A percentile compares a stretch with the other conserved stretches of the same genome.
phyloP scores from a whole-genome alignment of 2,888 invertebrate genomes.

The Lymantria monacha region DNA sequence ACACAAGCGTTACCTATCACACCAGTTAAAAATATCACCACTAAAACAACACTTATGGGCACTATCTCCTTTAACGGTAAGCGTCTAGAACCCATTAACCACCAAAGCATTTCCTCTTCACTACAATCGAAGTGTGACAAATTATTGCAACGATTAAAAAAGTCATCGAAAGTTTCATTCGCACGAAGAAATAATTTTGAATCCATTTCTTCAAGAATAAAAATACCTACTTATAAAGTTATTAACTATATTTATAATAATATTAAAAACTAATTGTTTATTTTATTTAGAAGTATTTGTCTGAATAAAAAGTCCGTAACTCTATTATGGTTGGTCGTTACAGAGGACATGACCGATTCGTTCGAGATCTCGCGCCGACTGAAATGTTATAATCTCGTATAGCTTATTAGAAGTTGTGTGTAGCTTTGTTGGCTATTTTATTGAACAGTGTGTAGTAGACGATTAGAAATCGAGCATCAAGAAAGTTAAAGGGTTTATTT shows the following conservation, averaged over 20 bases:
- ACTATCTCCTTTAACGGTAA: slow-evolving; percentile 81
- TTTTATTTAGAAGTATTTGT: background rate
- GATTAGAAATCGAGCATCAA: no score
- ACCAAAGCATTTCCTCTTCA: slow-evolving; percentile 82
- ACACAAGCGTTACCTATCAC: slow-evolving; percentile 92
- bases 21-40: slow-evolving; percentile 91
- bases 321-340: background rate
- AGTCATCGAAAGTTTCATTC: slow-evolving; percentile 68
- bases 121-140: slow-evolving; percentile 80
- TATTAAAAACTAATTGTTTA: background rate
- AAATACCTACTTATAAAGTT: background rate
- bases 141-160: slow-evolving; percentile 72
- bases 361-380: background rate
- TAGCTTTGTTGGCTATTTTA: no score
- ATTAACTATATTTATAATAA: background rate
- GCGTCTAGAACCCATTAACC: slow-evolving; percentile 84
- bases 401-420: no score
- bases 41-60: slow-evolving; percentile 86
- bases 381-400: background rate
- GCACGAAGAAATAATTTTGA: slow-evolving; percentile 49
- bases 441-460: no score
- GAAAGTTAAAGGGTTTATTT: no score
- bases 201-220: slow-evolving; percentile 44
- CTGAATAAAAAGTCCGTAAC: background rate
- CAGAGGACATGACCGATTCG: background rate